These are phyloP conservation scores for Ostrea denselamellosa DNA, from an alignment of 1,140 invertebrate genomes.

Conservation along the genomic window DNA sequence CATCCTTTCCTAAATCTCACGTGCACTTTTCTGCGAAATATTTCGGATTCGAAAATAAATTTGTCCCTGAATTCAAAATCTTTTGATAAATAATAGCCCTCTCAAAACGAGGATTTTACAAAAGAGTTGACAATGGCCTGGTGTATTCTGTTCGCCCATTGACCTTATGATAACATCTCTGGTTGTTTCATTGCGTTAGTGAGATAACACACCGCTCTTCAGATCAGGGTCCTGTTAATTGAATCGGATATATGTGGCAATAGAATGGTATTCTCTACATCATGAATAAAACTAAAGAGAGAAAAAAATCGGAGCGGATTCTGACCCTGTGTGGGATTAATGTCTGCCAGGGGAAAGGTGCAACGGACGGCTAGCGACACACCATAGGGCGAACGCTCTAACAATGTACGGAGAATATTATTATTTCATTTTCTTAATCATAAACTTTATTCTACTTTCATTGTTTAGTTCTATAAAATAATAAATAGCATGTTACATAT, in stretches of 20 bases:
- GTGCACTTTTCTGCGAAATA: background rate
- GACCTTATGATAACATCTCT: background rate
- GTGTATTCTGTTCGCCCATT: background rate
- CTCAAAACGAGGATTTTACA: too few species aligned
- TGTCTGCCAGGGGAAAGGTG: too few species aligned
- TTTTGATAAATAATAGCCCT: too few species aligned
- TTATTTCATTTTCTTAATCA: too few species aligned
- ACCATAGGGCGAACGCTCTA: too few species aligned
- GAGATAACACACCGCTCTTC: background rate
- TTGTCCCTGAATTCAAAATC: too few species aligned
- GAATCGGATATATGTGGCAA: background rate
- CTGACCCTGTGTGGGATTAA: background rate
- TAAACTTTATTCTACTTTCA: too few species aligned
- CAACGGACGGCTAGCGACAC: too few species aligned
- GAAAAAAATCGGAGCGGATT: background rate
- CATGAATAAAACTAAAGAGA: background rate
- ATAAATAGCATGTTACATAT: too few species aligned
- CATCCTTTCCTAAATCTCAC: constrained; percentile 4
- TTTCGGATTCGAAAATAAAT: background rate
- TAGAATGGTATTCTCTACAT: background rate
- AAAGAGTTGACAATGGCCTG: too few species aligned
- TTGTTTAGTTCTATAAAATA: too few species aligned
- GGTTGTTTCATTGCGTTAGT: background rate
- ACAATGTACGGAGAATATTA: too few species aligned
- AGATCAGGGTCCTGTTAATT: background rate